These are phyloP conservation scores for Tarsius wallacei DNA, from an alignment of 2,797 vertebrate species.

Conservation along the genomic window DNA sequence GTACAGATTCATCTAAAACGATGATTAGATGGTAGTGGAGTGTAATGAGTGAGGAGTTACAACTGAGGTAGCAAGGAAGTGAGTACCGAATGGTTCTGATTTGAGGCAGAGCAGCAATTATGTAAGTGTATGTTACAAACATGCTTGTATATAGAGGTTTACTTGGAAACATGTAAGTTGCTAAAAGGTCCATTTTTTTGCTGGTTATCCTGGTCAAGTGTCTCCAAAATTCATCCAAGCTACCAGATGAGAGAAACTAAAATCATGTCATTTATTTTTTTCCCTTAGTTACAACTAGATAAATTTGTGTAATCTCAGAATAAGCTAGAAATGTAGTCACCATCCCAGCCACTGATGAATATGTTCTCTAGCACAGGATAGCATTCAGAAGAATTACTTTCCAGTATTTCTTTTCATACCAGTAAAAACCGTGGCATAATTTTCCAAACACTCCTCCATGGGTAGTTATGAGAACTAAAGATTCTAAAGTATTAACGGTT, in stretches of 20 bases:
- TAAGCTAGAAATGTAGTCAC: neutral
- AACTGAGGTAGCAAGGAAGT: constrained; percentile 3
- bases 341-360: neutral
- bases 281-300: constrained; percentile 5
- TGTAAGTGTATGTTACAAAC: neutral
- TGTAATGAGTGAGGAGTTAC: neutral
- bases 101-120: constrained; percentile 27
- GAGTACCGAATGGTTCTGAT: neutral
- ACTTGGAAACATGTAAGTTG: constrained; percentile 6
- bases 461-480: constrained; percentile 43
- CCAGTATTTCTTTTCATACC: constrained; percentile 28
- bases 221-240: constrained; percentile 64
- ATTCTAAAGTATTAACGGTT: constrained; percentile 23
- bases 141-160: constrained; percentile 35
- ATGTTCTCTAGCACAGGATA: neutral
- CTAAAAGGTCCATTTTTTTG: constrained; percentile 18
- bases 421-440: neutral
- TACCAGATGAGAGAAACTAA: neutral
- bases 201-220: constrained; percentile 40
- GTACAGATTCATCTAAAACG: neutral
- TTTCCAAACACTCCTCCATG: neutral
- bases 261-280: neutral
- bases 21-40: neutral
- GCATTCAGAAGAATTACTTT: constrained; percentile 6
- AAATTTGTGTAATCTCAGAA: neutral